These are phyloP conservation scores for Hyla sarda DNA, from an alignment of 2,113 vertebrate species.

Conservation along the genomic window DNA sequence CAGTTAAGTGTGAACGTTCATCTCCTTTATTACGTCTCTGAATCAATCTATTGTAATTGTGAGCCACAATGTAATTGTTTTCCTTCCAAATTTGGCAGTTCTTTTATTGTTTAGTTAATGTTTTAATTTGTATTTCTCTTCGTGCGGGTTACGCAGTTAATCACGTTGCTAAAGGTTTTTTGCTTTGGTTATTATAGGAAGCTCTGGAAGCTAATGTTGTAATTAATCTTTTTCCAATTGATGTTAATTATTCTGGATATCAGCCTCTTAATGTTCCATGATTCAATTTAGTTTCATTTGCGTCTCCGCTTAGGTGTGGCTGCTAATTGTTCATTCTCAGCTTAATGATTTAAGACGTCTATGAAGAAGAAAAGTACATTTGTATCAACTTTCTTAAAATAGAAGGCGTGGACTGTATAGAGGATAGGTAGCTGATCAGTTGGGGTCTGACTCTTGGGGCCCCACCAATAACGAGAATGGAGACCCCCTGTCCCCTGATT, in stretches of 20 bases:
- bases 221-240: constrained; percentile 57
- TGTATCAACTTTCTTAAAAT: neutral
- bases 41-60: constrained; percentile 25
- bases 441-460: no score
- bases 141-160: constrained; percentile 22
- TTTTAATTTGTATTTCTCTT: constrained; percentile 39
- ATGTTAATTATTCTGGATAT: constrained; percentile 59
- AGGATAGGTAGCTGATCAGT: no score
- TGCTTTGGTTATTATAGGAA: constrained; percentile 41
- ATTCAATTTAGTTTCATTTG: constrained; percentile 41
- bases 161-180: constrained; percentile 20
- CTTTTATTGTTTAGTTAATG: constrained; percentile 46
- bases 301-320: constrained; percentile 45
- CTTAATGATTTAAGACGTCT: constrained; percentile 27
- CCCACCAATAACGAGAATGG: no score
- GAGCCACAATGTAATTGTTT: constrained; percentile 24
- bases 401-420: no score
- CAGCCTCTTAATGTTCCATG: constrained; percentile 48
- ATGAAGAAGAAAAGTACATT: neutral
- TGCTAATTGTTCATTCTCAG: constrained; percentile 48
- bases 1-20: neutral
- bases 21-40: constrained; percentile 15
- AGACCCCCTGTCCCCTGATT: no score
- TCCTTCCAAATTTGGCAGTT: neutral
- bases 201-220: constrained; percentile 34